Evolutionary conservation across 2,113 vertebrate species (phyloP).

Genomic region (Pantherophis guttatus): DNA sequence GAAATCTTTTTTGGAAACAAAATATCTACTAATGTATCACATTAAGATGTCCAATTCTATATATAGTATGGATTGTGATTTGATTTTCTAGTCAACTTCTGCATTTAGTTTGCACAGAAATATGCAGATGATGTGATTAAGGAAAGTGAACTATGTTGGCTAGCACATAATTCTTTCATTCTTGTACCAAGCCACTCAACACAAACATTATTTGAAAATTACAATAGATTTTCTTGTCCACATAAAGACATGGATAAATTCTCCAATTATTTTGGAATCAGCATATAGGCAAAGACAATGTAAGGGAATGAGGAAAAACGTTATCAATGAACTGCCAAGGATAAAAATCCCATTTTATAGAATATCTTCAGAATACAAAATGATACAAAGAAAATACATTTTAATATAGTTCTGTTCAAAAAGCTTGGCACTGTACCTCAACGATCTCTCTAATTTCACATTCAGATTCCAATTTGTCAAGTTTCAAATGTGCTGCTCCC

Average conservation of each 20-base stretch:
- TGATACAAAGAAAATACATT: background rate
- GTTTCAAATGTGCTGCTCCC: conserved; percentile 85
- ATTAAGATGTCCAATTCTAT: background rate
- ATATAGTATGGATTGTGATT: background rate
- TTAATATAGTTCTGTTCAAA: background rate
- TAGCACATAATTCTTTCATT: background rate
- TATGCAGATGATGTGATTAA: background rate
- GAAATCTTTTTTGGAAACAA: background rate
- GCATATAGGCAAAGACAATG: background rate
- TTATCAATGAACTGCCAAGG: background rate
- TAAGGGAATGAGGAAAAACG: background rate
- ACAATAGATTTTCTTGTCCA: background rate
- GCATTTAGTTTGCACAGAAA: background rate
- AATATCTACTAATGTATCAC: background rate
- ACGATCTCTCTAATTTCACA: conserved; percentile 94
- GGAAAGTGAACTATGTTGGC: background rate
- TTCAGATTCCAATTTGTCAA: conserved; percentile 88
- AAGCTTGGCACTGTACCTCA: conserved; percentile 71
- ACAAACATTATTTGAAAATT: background rate
- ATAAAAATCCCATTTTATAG: background rate
- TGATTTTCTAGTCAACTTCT: background rate
- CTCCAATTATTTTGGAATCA: background rate
- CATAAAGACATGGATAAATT: background rate
- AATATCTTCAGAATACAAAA: background rate
- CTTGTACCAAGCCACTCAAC: background rate